Evolutionary conservation across 2,797 vertebrate genomes (phyloP).

Genomic region (Euphonia xanthogaster): DNA sequence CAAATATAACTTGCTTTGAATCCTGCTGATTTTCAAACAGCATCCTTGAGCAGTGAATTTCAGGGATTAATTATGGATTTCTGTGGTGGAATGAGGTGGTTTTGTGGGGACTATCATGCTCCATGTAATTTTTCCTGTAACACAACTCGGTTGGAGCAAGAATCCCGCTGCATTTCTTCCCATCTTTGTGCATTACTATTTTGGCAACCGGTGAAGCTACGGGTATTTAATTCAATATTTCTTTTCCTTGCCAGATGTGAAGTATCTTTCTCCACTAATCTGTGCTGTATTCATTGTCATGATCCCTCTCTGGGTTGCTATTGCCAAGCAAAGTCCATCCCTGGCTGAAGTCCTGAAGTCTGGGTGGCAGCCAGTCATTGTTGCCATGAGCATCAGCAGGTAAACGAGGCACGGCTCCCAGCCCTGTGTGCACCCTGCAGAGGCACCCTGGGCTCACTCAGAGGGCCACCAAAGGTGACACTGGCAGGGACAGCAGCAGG

Average conservation of each 20-base stretch:
- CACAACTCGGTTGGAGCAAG: neutral
- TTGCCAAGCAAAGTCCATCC: conserved; percentile 83
- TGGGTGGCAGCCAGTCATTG: conserved; percentile 92
- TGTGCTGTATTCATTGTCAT: conserved; percentile 85
- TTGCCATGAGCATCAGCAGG: conserved; percentile 98
- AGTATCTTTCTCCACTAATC: conserved; percentile 85
- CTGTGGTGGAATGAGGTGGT: neutral
- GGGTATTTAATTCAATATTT: neutral
- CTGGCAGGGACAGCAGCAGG: neutral
- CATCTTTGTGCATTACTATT: neutral
- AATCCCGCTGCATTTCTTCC: neutral
- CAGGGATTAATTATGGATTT: conserved; percentile 11
- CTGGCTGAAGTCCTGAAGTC: conserved; percentile 86
- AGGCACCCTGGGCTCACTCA: neutral
- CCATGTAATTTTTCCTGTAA: neutral
- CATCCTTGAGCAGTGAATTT: neutral
- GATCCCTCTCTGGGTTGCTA: conserved; percentile 88
- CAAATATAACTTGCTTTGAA: neutral
- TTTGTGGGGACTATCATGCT: neutral
- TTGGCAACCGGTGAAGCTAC: neutral
- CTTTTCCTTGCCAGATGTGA: conserved; percentile 74
- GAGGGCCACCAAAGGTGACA: neutral
- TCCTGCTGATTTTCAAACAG: conserved; percentile 1
- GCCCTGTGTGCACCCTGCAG: rapidly evolving
- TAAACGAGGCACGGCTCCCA: conserved; percentile 42